A percentile compares a stretch with the other conserved stretches of the same genome.
Evolutionary conservation across 2,113 vertebrate species (phyloP).

Genomic region (Dromiciops gliroides): DNA sequence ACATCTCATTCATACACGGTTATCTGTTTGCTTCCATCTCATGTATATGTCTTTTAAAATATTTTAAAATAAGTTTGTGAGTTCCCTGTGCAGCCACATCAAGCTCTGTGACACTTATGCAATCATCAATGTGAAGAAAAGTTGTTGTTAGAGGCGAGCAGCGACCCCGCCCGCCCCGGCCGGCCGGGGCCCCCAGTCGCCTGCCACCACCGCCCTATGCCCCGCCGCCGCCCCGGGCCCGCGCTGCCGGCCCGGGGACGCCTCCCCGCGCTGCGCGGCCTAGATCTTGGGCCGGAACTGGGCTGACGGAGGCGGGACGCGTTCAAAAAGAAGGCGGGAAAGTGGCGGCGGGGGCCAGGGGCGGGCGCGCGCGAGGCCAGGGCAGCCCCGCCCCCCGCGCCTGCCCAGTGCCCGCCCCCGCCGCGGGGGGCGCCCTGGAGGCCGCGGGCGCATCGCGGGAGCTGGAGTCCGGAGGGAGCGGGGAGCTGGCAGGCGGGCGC

Average conservation of each 20-base stretch:
- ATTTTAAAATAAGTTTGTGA: neutral
- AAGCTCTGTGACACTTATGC: neutral
- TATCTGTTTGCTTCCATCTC: conserved; percentile 52
- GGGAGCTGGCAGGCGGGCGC: neutral
- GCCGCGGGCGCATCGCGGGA: conserved; percentile 10
- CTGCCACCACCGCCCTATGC: conserved; percentile 23
- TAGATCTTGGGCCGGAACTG: conserved; percentile 50
- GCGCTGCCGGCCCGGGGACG: conserved; percentile 22
- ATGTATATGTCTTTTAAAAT: rapidly evolving
- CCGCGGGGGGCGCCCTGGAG: conserved; percentile 24
- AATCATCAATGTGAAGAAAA: neutral
- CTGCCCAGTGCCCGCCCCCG: conserved; percentile 55
- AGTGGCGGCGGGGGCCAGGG: conserved; percentile 61
- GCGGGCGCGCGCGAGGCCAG: conserved; percentile 61
- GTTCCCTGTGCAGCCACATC: neutral
- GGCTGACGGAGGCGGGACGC: conserved; percentile 61
- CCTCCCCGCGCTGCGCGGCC: conserved; percentile 51
- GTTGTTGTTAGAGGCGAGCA: conserved; percentile 24
- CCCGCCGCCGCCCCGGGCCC: conserved; percentile 20
- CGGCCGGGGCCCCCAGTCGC: conserved; percentile 33
- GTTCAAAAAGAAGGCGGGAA: conserved; percentile 81
- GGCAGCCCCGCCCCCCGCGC: conserved; percentile 66
- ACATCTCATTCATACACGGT: neutral
- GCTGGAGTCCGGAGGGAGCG: neutral
- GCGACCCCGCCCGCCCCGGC: conserved; percentile 25